Evolutionary conservation across 37 sponge, comb jelly and placozoan genomes (phyloP).

Genomic region (Crambe crambe): DNA sequence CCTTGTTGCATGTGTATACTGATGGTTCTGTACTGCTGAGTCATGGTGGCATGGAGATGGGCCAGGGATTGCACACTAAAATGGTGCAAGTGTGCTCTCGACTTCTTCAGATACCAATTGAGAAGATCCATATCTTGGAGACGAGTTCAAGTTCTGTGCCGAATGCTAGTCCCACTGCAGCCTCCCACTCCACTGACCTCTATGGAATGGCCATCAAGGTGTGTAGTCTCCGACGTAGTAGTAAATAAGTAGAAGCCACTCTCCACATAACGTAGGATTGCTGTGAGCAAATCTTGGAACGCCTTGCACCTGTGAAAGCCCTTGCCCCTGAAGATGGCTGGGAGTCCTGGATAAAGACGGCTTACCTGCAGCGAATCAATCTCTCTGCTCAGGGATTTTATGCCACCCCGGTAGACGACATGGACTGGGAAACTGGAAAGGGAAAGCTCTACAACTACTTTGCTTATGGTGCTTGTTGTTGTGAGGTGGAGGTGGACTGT

Average conservation of each 20-base stretch:
- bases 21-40: conserved; percentile 85
- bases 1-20: conserved; percentile 76
- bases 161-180: conserved; percentile 81
- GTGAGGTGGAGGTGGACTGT: conserved; percentile 82
- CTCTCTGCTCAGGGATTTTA: conserved; percentile 87
- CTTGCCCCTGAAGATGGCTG: conserved; percentile 63
- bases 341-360: conserved; percentile 74
- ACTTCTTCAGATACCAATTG: conserved; percentile 59
- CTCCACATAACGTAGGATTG: conserved; percentile 41
- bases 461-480: conserved; percentile 68
- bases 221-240: not conserved
- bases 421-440: conserved; percentile 63
- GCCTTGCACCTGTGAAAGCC: conserved; percentile 66
- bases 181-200: conserved; percentile 83
- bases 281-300: conserved; percentile 69
- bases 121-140: conserved; percentile 68
- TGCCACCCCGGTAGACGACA: conserved; percentile 15
- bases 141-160: conserved; percentile 75
- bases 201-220: conserved; percentile 86
- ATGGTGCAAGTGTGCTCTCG: conserved; percentile 83
- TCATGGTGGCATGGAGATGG: conserved; percentile 94
- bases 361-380: conserved; percentile 73
- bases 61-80: conserved; percentile 93
- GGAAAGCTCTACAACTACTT: conserved; percentile 69
- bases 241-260: not conserved